Percentiles rank a stretch among this genome's conserved stretches.
Conservation (phyloP, 2,113 vertebrate species). For the Lampris megalopsis region DNA sequence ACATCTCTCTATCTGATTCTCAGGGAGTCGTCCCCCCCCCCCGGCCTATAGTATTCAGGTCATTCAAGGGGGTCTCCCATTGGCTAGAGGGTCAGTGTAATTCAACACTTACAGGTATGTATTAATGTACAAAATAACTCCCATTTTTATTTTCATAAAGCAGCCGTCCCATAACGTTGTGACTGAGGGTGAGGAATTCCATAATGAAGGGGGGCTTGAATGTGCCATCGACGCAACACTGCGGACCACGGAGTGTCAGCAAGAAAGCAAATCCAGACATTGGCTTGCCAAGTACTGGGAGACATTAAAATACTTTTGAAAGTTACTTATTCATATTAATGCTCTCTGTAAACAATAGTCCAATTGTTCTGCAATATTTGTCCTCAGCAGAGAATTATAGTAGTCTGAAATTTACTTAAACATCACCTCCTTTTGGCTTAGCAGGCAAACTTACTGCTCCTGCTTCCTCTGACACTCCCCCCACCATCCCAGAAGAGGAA, state of each 20-base stretch:
- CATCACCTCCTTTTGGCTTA: constrained; percentile 28
- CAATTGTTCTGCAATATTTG: background rate
- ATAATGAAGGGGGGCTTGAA: background rate
- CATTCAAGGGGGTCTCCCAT: too few species aligned
- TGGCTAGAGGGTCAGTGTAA: too few species aligned
- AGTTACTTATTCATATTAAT: background rate
- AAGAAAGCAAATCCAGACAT: background rate
- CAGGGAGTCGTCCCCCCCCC: too few species aligned
- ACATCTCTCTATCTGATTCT: background rate
- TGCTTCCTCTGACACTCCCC: background rate
- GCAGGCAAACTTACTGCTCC: constrained; percentile 27
- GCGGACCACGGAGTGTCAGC: background rate
- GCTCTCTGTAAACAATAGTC: background rate
- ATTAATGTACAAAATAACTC: too few species aligned
- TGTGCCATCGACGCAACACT: background rate
- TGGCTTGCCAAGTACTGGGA: background rate
- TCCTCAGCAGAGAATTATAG: background rate
- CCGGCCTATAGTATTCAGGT: background rate
- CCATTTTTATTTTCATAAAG: background rate
- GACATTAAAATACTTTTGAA: constrained; percentile 11
- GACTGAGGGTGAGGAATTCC: background rate
- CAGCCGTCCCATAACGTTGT: background rate
- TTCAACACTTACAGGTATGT: too few species aligned
- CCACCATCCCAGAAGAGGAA: constrained; percentile 22
- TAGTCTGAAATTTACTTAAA: background rate